These are phyloP conservation scores for Leptoclinus maculatus DNA, from an alignment of 2,797 vertebrate species.

Conservation along the genomic window DNA sequence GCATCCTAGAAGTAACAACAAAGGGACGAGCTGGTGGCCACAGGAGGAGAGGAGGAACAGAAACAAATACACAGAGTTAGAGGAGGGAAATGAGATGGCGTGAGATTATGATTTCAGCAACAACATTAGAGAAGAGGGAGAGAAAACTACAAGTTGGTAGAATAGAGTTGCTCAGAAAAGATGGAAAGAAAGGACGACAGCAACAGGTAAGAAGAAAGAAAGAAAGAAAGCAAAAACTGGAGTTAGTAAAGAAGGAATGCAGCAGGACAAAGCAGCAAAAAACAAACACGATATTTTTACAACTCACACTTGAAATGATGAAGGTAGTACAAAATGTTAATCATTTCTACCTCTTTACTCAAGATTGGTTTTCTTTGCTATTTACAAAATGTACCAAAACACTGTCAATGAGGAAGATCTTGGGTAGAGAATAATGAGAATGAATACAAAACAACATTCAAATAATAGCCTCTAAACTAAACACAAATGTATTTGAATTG, in stretches of 20 bases:
- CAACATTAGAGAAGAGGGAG: background rate
- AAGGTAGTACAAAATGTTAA: background rate
- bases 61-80: background rate
- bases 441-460: background rate
- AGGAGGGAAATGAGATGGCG: background rate
- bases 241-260: background rate
- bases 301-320: too few relatives aligned
- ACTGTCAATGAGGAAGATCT: too few relatives aligned
- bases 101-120: background rate
- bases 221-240: background rate
- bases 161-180: background rate
- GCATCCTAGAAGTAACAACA: slow-evolving; percentile 46
- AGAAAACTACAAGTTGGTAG: background rate
- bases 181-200: background rate
- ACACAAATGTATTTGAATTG: background rate
- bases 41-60: background rate
- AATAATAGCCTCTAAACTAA: background rate
- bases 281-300: background rate
- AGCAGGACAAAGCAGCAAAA: slow-evolving; percentile 1
- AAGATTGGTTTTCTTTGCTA: too few relatives aligned
- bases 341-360: too few relatives aligned
- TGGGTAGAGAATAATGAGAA: too few relatives aligned
- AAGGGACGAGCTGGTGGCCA: slow-evolving; percentile 17
- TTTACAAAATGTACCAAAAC: too few relatives aligned
- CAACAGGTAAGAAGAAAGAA: background rate